A percentile compares a stretch with the other conserved stretches of the same genome.
Conservation (phyloP, 1,140 invertebrate genomes). For the Panagrolaimus sp. region DNA sequence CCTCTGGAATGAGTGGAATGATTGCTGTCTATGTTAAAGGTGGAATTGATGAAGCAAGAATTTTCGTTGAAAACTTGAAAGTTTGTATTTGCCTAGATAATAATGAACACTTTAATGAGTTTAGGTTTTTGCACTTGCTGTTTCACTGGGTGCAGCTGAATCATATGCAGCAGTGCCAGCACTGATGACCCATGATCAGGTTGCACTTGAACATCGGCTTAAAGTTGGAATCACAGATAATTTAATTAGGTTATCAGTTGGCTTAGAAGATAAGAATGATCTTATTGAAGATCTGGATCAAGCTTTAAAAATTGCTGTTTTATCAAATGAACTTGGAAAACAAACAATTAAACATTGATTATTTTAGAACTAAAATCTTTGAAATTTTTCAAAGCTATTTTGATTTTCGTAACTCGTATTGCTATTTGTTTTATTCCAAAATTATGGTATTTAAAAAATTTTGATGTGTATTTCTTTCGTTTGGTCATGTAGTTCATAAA, state of each 20-base stretch:
- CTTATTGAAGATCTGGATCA: slow-evolving; percentile 77
- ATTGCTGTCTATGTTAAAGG: slow-evolving; percentile 80
- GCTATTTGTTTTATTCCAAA: no score
- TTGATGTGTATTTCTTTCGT: no score
- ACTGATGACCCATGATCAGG: slow-evolving; percentile 41
- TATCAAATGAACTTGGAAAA: no score
- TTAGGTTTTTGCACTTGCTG: slow-evolving; percentile 60
- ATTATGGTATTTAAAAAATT: no score
- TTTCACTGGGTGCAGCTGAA: slow-evolving; percentile 62
- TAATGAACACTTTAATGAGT: background rate
- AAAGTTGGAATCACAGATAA: slow-evolving; percentile 76
- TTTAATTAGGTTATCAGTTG: slow-evolving; percentile 81
- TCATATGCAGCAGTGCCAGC: slow-evolving; percentile 61
- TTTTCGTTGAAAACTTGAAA: slow-evolving; percentile 65
- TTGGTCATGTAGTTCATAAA: no score
- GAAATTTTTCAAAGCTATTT: no score
- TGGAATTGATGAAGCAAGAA: slow-evolving; percentile 68
- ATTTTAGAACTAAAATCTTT: no score
- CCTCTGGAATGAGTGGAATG: slow-evolving; percentile 83
- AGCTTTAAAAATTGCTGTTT: slow-evolving; percentile 62
- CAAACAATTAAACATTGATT: no score
- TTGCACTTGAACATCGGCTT: slow-evolving; percentile 64
- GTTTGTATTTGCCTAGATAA: no score
- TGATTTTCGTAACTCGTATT: no score
- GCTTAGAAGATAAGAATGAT: slow-evolving; percentile 79